Base-by-base conservation (phyloP, 2,113 vertebrate species). In the Pomatostomus ruficeps region DNA sequence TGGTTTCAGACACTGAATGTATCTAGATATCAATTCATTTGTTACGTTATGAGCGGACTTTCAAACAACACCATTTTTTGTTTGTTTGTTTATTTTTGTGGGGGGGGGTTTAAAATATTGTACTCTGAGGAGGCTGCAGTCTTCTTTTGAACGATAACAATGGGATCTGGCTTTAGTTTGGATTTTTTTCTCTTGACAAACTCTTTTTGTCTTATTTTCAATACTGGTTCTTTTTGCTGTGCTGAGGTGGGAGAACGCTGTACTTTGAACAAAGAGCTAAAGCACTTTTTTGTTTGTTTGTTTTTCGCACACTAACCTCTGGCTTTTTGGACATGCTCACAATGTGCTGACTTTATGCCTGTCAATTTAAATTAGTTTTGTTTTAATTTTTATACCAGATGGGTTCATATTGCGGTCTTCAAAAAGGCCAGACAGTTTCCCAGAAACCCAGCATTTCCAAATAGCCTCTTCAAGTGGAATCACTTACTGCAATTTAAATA, bases 401-500 rank as follows among this genome's bases (percentile, higher is more conserved):
- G 46, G 84, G 26, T 74, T 75, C 23, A 80, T 40, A 35, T 55
- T 68, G 66, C 55, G 75, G 72, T 90, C 72, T 74, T 74, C 79
- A 43, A 57, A 94, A 87, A 97, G 72, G 58, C 55, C 57, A 46
- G 63, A 57, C 52, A 55, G 78, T 52, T 95, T 58, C 78, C 81
- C 73, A 84, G 70, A 96, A 94, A 84, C 15, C 12, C 45, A 70
- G 16, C 38, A 23, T 80, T 95, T 77, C 79, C 82, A 90, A 85
- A 66, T 31, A 74, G 28, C 92, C 81, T 79, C 38, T 96, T 67
- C 66, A 58, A 89, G 77, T 88, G 85, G 62, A 91, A 88, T 84
- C 79, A 74, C 75, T 88, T 95, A 74, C 33, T 79, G 70, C 43
- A 90, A 90, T 96, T 96, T 92, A 96, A 97, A 95, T 93, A 91